A percentile compares a stretch with the other conserved stretches of the same genome.
Conservation (phyloP, 1,140 invertebrate species). For the Zaprionus kolodkinae region DNA sequence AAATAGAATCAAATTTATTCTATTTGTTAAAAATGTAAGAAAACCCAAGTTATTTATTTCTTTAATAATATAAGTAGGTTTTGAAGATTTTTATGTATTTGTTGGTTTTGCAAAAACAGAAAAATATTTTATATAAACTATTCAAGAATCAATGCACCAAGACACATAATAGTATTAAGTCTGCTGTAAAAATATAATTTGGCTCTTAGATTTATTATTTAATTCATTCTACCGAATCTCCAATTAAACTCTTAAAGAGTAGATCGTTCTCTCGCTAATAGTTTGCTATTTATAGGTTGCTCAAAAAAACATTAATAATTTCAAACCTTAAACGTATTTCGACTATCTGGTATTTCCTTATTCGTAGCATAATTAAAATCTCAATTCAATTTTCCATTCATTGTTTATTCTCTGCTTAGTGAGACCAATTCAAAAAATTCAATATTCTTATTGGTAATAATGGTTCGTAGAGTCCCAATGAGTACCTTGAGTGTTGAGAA, state of each 20-base stretch:
- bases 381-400: slow-evolving; percentile 8
- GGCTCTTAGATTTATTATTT: neutral
- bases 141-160: too few species aligned
- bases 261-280: neutral
- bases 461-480: neutral
- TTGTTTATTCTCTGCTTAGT: neutral
- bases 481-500: slow-evolving; percentile 1
- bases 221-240: neutral
- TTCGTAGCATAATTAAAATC: neutral
- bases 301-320: neutral
- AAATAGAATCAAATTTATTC: too few species aligned
- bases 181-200: too few species aligned
- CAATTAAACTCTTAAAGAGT: neutral
- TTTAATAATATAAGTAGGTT: too few species aligned
- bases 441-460: slow-evolving; percentile 6
- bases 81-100: too few species aligned
- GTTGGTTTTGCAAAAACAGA: too few species aligned
- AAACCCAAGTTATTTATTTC: too few species aligned
- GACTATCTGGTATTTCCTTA: slow-evolving; percentile 1
- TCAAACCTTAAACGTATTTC: neutral
- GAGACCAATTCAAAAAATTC: slow-evolving; percentile 7
- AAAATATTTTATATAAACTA: too few species aligned
- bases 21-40: too few species aligned
- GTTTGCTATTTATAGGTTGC: slow-evolving; percentile 1
- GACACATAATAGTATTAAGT: too few species aligned